Evolutionary conservation across 1,140 invertebrate species (phyloP).

Genomic region (Popillia japonica): DNA sequence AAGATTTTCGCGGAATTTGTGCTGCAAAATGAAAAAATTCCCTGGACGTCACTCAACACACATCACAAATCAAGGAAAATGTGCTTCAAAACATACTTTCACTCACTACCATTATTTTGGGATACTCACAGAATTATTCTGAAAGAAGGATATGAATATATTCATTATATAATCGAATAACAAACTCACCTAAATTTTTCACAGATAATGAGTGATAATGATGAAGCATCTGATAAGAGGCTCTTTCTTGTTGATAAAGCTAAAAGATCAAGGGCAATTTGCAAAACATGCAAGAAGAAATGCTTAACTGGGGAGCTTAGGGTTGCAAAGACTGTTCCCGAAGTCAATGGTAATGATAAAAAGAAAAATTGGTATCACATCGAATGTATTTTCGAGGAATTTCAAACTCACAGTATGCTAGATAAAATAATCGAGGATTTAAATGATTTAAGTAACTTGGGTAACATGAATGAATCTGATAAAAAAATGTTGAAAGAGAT

Average conservation of each 20-base stretch:
- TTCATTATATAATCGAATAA: too few species aligned
- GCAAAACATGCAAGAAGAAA: slow-evolving; percentile 86
- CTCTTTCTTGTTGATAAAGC: slow-evolving; percentile 78
- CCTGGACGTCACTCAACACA: too few species aligned
- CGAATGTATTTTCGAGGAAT: slow-evolving; percentile 80
- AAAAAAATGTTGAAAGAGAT: not conserved
- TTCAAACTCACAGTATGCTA: slow-evolving; percentile 66
- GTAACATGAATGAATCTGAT: slow-evolving; percentile 68
- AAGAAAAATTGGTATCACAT: slow-evolving; percentile 90
- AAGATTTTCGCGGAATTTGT: too few species aligned
- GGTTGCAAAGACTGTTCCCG: slow-evolving; percentile 77
- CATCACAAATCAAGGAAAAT: too few species aligned
- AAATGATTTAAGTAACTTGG: slow-evolving; percentile 76
- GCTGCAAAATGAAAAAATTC: too few species aligned
- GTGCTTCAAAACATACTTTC: too few species aligned
- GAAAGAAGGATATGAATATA: too few species aligned
- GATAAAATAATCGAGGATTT: slow-evolving; percentile 83
- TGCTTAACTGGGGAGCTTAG: slow-evolving; percentile 76
- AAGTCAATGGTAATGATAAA: slow-evolving; percentile 77
- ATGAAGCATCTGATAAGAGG: slow-evolving; percentile 57
- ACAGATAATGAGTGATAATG: not conserved
- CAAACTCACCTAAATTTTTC: too few species aligned
- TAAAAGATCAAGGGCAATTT: slow-evolving; percentile 80
- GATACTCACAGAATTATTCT: not conserved
- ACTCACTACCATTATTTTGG: too few species aligned